Base-by-base conservation (phyloP, 2,113 vertebrate species). In the Turdus rufiventris region DNA sequence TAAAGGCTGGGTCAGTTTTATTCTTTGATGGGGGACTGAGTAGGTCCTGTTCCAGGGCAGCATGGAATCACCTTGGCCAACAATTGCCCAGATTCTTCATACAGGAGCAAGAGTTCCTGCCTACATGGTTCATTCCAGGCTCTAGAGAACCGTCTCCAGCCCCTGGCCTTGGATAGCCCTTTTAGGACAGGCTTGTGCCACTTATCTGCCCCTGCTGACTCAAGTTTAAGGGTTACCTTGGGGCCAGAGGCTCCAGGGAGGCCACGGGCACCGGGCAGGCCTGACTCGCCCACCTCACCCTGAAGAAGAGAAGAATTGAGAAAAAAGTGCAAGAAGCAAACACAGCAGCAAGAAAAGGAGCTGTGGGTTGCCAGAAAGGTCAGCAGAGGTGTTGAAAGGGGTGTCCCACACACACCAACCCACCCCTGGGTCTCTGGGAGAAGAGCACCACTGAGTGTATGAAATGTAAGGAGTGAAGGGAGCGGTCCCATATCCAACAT, bases 231-330 rank as follows among this genome's bases (percentile, higher is more conserved):
- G 36, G 36, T 96, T 98, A 99, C 98, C 98, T 98, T 98, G 80
- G 94, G 96, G 84, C 99, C 99, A 93, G 96, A 91, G 85, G 97
- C 95, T 96, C 98, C 99, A 71, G 95, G 84, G 66, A 98, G 94
- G 54, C 99, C 98, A 53, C 3, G 91, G 2, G 88, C 80, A 78
- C 97, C 97, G 0, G 96, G 96, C 74, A 96, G 82, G 83, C 97
- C 97, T 23, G 93, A 80, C 58, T 98, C 98, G 1, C 98, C 98
- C 80, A 47, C 97, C 94, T 99, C 98, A 76, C 99, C 98, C 98
- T 99, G 95, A 82, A 40, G 50, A 87, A 78, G 89, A 97, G 62
- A 97, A 75, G 94, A 86, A 95, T 51, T 51, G 14, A 78, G 72
- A 51, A 75, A 96, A 65, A 0, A 10, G 62, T 60, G 51, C 79